Percentiles rank a stretch among this genome's conserved stretches.
phyloP scores from a whole-genome alignment of 2,797 vertebrate genomes.

The Melanotaenia pygmaea region DNA sequence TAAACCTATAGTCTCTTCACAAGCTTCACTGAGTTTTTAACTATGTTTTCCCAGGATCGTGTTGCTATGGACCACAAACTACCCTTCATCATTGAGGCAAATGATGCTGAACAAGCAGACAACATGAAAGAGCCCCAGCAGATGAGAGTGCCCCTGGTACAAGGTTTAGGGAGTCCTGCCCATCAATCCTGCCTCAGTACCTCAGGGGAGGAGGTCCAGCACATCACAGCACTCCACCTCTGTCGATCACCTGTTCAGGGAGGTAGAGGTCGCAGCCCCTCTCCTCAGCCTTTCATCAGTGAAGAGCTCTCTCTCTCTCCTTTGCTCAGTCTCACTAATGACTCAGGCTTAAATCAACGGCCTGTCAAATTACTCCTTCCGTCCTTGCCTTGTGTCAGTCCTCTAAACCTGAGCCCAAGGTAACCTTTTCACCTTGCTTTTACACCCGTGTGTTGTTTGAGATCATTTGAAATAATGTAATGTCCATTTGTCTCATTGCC shows the following conservation, averaged over 20 bases:
- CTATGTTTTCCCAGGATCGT: conserved; percentile 65
- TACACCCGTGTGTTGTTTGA: neutral
- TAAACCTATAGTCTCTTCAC: neutral
- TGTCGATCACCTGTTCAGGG: conserved; percentile 83
- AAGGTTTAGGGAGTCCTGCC: conserved; percentile 78
- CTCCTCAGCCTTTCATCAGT: conserved; percentile 68
- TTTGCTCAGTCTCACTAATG: conserved; percentile 31
- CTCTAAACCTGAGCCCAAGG: conserved; percentile 93
- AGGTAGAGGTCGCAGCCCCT: conserved; percentile 75
- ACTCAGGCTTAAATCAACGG: conserved; percentile 62
- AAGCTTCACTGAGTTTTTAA: neutral
- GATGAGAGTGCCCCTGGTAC: conserved; percentile 82
- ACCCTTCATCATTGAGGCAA: conserved; percentile 84
- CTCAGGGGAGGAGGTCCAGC: conserved; percentile 87
- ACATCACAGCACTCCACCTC: conserved; percentile 80
- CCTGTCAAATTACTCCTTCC: conserved; percentile 89
- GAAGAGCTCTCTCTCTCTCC: conserved; percentile 53
- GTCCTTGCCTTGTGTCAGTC: conserved; percentile 82
- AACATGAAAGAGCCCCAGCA: conserved; percentile 53
- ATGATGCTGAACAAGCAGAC: conserved; percentile 66
- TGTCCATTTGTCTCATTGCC: conserved; percentile 28
- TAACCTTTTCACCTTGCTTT: conserved; percentile 55
- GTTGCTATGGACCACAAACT: conserved; percentile 81
- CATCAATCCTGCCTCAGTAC: conserved; percentile 83
- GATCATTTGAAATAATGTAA: neutral